A percentile compares a stretch with the other conserved stretches of the same genome.
phyloP scores from a whole-genome alignment of 2,113 vertebrate species.

The Malurus alboscapulatus region DNA sequence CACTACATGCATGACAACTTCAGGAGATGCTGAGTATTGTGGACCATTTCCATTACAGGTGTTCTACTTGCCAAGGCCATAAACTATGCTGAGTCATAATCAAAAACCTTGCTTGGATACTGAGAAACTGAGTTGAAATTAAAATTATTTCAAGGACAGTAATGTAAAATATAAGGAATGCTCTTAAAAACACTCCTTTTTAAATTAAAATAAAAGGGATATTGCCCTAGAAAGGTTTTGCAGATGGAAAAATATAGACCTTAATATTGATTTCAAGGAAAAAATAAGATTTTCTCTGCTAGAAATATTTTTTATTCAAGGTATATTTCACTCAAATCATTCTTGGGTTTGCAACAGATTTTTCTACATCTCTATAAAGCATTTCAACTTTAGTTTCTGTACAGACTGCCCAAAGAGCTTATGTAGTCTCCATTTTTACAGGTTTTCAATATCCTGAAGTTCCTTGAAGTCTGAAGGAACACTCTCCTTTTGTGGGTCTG shows the following conservation, averaged over 20 bases:
- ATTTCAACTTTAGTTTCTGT: background rate
- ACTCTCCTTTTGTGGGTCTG: background rate
- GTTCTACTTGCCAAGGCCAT: background rate
- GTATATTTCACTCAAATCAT: rapidly evolving
- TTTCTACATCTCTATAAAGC: background rate
- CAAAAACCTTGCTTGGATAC: background rate
- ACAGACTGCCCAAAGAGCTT: background rate
- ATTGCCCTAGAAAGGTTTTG: background rate
- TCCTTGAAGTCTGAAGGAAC: background rate
- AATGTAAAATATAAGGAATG: background rate
- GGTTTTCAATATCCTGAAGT: background rate
- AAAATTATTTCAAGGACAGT: background rate
- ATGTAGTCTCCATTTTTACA: background rate
- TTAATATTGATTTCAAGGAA: background rate
- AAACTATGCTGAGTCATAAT: background rate
- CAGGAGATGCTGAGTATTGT: background rate
- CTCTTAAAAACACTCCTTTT: background rate
- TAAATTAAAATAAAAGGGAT: background rate
- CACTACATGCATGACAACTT: background rate
- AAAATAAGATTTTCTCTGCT: background rate
- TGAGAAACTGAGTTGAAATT: background rate
- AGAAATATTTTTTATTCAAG: background rate
- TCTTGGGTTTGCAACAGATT: background rate
- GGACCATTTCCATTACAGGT: background rate
- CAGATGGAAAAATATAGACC: background rate